Conservation (phyloP, 1,140 invertebrate genomes). For the Aphidius ervi region DNA sequence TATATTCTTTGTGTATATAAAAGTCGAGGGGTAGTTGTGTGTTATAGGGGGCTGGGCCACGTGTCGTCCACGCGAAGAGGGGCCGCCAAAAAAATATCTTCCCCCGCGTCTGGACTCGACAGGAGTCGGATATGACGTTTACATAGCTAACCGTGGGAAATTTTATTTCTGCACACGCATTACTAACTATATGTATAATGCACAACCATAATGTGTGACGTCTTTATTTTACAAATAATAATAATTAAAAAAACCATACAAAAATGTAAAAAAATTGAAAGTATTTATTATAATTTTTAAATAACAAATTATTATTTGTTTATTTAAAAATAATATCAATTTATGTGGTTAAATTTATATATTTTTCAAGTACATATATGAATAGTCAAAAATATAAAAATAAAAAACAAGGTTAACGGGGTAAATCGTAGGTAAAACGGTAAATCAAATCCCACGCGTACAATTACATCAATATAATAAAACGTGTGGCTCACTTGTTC, state of each 20-base stretch:
- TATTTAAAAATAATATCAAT: too few relatives aligned
- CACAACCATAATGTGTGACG: slow-evolving; percentile 3
- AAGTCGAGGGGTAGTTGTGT: slow-evolving; percentile 16
- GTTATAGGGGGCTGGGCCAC: slow-evolving; percentile 20
- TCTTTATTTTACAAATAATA: not conserved
- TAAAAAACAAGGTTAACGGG: slow-evolving; percentile 2
- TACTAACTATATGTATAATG: too few relatives aligned
- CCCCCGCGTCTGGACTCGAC: slow-evolving; percentile 6
- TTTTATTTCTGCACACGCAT: not conserved
- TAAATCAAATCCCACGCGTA: too few relatives aligned
- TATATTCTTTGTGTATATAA: not conserved
- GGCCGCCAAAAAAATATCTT: not conserved
- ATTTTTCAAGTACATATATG: too few relatives aligned
- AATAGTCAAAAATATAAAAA: too few relatives aligned
- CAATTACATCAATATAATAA: too few relatives aligned
- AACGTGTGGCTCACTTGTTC: slow-evolving; percentile 5
- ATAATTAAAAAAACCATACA: not conserved
- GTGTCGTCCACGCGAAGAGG: slow-evolving; percentile 26
- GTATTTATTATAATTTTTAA: too few relatives aligned
- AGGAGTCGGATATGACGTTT: slow-evolving; percentile 25
- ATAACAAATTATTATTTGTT: too few relatives aligned
- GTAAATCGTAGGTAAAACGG: not conserved
- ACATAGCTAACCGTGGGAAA: slow-evolving; percentile 17
- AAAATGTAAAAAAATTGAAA: not conserved
- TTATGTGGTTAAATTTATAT: too few relatives aligned